Evolutionary conservation across 1,140 invertebrate genomes (phyloP), one percentile per base, ranked within the genome.

Genomic region (Diorhabda carinulata): DNA sequence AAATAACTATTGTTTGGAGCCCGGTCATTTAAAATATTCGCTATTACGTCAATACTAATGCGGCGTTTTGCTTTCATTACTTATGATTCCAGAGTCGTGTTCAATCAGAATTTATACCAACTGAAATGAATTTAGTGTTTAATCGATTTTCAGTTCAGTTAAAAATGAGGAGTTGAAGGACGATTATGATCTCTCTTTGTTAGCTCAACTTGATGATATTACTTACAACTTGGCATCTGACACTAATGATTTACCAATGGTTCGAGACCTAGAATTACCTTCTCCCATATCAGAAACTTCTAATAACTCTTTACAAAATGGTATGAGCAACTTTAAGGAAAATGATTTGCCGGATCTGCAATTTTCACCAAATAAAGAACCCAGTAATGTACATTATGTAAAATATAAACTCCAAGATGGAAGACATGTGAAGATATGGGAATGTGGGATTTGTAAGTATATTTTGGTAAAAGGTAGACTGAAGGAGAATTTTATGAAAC

Each of bases 381-480:
- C 25, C 25, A 25, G 25, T 41, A 66, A 41, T 25, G 42, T 59
- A 4, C 66, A 68, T 62, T 68, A 10, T 25, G 66, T 68, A 2
- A 68, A 52, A 62, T 68, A 68, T 41, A 66, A 66, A 59, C n/a
- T 66, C 2, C 64, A 66, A 66, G 66, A 87, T 60, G 86, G 86
- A 5, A 87, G 87, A 71, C 85, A 84, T 9, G 77, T 84, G n/a
- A 88, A 88, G 79, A 83, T 87, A 45, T 88, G 86, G 86, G 85
- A 88, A 77, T 88, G 87, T 76, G 86, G 86, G 68, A 86, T 88
- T 71, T 88, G 90, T 87, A 80, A 84, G 84, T 83, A 60, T 61
- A 66, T 64, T 66, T 57, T 52, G 47, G 25, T 25, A 25, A 1
- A 25, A 25, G 25, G 25, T 25, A 25, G 25, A 25, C 25, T 25